Conservation (phyloP, 2,888 invertebrate species). For the Drosophila buzzatii region DNA sequence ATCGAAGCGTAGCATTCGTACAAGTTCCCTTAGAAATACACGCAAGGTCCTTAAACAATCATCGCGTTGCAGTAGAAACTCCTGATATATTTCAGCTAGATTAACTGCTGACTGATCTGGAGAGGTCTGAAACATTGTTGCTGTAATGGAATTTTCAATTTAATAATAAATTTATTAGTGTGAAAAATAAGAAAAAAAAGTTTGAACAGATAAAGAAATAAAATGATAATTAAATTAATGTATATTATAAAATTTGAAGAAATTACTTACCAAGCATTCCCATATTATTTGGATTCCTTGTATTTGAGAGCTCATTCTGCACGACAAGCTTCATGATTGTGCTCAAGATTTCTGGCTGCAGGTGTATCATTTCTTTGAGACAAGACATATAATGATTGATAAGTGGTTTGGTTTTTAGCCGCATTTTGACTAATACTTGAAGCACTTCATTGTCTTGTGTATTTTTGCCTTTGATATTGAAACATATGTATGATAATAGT, state of each 20-base stretch:
- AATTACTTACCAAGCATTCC: conserved; percentile 89
- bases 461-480: conserved; percentile 92
- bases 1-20: conserved; percentile 92
- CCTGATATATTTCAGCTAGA: conserved; percentile 94
- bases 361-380: conserved; percentile 94
- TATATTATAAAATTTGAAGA: no score
- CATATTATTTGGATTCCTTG: conserved; percentile 97
- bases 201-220: no score
- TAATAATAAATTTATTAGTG: background rate
- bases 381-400: conserved; percentile 95
- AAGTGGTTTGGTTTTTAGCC: conserved; percentile 96
- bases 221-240: background rate
- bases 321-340: conserved; percentile 95
- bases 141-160: conserved; percentile 76
- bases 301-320: conserved; percentile 96
- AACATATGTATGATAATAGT: conserved; percentile 94
- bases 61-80: conserved; percentile 93
- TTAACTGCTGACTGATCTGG: conserved; percentile 93
- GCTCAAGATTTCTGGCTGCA: conserved; percentile 93
- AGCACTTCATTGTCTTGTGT: conserved; percentile 91
- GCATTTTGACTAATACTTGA: conserved; percentile 93
- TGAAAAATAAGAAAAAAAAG: background rate
- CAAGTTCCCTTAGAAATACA: conserved; percentile 94
- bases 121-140: conserved; percentile 94
- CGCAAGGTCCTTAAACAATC: conserved; percentile 95